Base-by-base conservation (phyloP, 2,888 invertebrate species). In the Apamea crenata region DNA sequence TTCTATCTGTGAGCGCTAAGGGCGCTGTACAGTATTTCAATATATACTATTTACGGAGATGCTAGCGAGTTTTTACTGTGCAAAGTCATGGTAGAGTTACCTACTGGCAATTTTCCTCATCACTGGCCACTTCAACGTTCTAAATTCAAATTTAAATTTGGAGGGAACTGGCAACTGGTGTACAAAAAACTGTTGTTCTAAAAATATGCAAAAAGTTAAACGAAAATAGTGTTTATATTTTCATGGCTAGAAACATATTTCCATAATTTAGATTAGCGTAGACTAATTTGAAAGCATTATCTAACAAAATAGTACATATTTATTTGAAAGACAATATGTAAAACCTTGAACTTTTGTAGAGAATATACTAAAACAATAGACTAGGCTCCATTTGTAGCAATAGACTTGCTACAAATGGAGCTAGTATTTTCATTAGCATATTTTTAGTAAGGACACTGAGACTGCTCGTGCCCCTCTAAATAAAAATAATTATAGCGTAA, bases 231-330 rank as follows among this genome's bases (percentile, higher is more conserved):
- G 14, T 29, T n/a, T 59, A 65, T 63, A 68, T 61, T 78, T 61
- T 79, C n/a, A 29, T 29, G 66, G 18, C 4, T 18, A 6, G 6
- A 78, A 53, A 36, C 16, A 6, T 65, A 71, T 70, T 66, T 70
- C 8, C 56, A 78, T 79, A 71, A 71, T 71, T 40, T 1, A 6
- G 29, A 66, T 66, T 59, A 50, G 25, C 69, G 25, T 71, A 36
- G 14, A 44, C 10, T 32, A 29, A 53, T 67, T 53, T 68, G 12
- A 59, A 14, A 16, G 36, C 25, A 36, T 25, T 25, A 16, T 40
- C 2, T 29, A 63, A 63, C 47, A 40, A 50, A 59, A 53, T 3
- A 14, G 0, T 68, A 68, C 25, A 25, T 36, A 36, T 78, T 44
- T 36, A 36, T 78, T 44, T 70, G 5, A 32, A 29, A 70, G 1